Base-by-base conservation (phyloP, 2,888 invertebrate species). In the Clitarchus hookeri region DNA sequence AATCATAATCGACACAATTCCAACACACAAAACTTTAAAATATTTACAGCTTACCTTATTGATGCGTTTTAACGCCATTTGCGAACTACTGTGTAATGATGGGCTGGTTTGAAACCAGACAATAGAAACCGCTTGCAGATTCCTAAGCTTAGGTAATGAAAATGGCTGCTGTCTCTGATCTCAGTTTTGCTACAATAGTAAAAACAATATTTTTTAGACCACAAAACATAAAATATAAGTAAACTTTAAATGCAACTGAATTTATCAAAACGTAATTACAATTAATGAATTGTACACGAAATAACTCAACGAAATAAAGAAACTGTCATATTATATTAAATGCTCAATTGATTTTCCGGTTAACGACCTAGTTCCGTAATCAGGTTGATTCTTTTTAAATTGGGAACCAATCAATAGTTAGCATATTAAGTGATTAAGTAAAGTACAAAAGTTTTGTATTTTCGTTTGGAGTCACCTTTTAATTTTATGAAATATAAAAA, bases 21-120 rank as follows among this genome's bases (percentile, higher is more conserved):
- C 87, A 87, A 87, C 84, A 88, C 87, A 88, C 88, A 89, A 88
- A 88, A 85, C 85, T 88, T 86, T 84, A 84, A 54, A 84, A 85
- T 86, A 84, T 65, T 54, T 78, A 27, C 78, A 79, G 84, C 65
- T 87, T 86, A 96, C 96, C 97, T 97, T 97, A 95, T 97, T 97
- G 95, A 97, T 97, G 96, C 97, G 96, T 96, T 97, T 97, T 96
- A 97, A 96, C 95, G 97, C 97, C 97, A 97, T 97, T 92, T 91
- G 91, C 91, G 90, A 90, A 90, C 90, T 6, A 91, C 90, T 91
- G 90, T 91, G 90, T 95, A 95, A 77, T 86, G 85, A 88, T 86
- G 88, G 85, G 94, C 95, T 94, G 94, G 94, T 94, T 94, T 94
- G 94, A 94, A 94, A 95, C 94, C 94, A 95, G 95, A 95, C 95